These are phyloP conservation scores for Sceloporus undulatus DNA, from an alignment of 2,113 vertebrate genomes.

Conservation along the genomic window DNA sequence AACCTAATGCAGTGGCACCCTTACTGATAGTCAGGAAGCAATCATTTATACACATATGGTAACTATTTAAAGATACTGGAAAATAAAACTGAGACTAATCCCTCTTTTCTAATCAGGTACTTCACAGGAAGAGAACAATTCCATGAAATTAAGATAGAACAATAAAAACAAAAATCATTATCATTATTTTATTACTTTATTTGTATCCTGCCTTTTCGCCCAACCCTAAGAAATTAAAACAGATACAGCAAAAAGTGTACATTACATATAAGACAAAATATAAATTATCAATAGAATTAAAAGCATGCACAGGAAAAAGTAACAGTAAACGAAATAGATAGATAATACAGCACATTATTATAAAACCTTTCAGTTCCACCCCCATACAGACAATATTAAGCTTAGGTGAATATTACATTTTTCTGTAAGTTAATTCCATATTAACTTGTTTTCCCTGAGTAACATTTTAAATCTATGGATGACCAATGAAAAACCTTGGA, in stretches of 20 bases:
- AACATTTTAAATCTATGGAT: background rate
- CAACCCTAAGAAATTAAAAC: no score
- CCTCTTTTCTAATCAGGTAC: background rate
- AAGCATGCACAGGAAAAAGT: no score
- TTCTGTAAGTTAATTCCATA: background rate
- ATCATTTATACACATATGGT: conserved; percentile 15
- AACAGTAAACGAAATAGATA: no score
- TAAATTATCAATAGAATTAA: no score
- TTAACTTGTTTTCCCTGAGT: background rate
- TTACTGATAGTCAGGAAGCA: background rate
- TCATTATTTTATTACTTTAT: no score
- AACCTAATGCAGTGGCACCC: background rate
- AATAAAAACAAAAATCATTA: background rate
- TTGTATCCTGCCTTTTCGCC: no score
- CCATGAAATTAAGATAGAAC: background rate
- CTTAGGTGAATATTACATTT: background rate
- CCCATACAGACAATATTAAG: background rate
- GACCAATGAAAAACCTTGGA: background rate
- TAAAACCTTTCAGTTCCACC: background rate
- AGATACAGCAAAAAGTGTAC: no score
- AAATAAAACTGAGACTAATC: background rate
- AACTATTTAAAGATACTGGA: conserved; percentile 29
- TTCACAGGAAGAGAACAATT: background rate
- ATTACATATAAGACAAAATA: no score
- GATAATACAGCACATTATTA: no score